Base-by-base conservation (phyloP, 2,888 invertebrate species). In the Torymus aiolomorphi region DNA sequence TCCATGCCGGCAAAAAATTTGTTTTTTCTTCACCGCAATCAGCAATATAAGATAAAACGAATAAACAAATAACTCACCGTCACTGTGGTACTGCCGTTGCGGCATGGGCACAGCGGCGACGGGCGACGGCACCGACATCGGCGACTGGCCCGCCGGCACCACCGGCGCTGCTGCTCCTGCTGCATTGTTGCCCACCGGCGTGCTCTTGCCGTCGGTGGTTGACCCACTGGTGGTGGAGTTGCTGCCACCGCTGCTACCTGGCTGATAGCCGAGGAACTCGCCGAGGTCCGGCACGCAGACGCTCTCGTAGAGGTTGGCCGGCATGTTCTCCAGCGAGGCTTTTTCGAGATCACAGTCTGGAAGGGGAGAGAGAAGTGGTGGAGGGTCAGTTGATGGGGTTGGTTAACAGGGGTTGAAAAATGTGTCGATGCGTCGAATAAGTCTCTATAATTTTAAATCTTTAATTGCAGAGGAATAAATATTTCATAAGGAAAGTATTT, bases 261-360 rank as follows among this genome's bases (percentile, higher is more conserved):
- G 93, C 85, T 88, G 85, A 86, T 90, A 90, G 82, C 93, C 93
- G 90, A 95, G 93, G 90, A 95, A 95, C 80, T 95, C 93, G 81
- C 94, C 93, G 84, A 94, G 91, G 89, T 96, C 96, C 84, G 95
- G 95, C 84, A 95, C 94, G 92, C 95, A 96, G 86, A 95, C 95
- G 91, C 93, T 93, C 90, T 96, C 96, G 93, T 96, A 96, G 91
- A 95, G 93, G 89, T 93, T 94, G 76, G 94, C 92, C 8, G 94
- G 94, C 85, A 94, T 94, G 89, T 94, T 94, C 88, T 94, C 95
- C 86, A 95, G 91, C 84, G 95, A 91, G 10, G 94, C 93, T 73
- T 95, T 93, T 89, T 96, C 96, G 87, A 95, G 94, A 90, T 96
- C 96, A 81, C 96, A 95, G 90, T 96, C 96, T 95, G 84, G 51